Evolutionary conservation across 2,888 invertebrate species (phyloP), one percentile per base, ranked within the genome.

Genomic region (Athalia circularis): DNA sequence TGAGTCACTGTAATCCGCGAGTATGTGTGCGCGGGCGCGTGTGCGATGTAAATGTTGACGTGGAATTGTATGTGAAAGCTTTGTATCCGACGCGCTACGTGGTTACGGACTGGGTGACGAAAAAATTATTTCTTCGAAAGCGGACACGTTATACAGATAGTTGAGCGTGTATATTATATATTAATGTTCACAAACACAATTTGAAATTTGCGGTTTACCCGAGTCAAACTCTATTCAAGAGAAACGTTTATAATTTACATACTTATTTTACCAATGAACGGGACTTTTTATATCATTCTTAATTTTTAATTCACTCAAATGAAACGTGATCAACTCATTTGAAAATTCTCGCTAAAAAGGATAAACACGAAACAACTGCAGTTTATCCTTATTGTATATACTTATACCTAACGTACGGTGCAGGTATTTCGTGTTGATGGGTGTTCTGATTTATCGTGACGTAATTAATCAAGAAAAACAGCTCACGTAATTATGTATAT

Each of bases 61-160:
- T 64, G 29, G 29, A 2, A 64, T 64, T 43, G 45, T 64, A 64
- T n/a, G 45, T n/a, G n/a, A 3, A 29, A 6, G 11, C 29, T 61
- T 29, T 61, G 29, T 15, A 61, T 3, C 29, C 61, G 65, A 29
- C 43, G 65, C 65, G 47, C n/a, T 50, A 9, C 50, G 5, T 52
- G 9, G 29, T 11, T 65, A n/a, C 43, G 3, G 4, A 45, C n/a
- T 5, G 3, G 15, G 1, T 45, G 6, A 3, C 43, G 13, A 67
- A 67, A 15, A n/a, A 29, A 29, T 2, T 67, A 67, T 67, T 67
- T 67, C 50, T 67, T 7, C 47, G 50, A 67, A 67, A 67, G n/a
- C 67, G 15, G n/a, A 11, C 9, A 6, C 62, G 13, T 52, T 11
- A 7, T 11, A 7, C 52, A 52, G 52, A 52, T 52, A 11, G 52